Percentiles rank a stretch among this genome's conserved stretches.
Conservation (phyloP, 1,140 invertebrate species). For the Steinernema feltiae region DNA sequence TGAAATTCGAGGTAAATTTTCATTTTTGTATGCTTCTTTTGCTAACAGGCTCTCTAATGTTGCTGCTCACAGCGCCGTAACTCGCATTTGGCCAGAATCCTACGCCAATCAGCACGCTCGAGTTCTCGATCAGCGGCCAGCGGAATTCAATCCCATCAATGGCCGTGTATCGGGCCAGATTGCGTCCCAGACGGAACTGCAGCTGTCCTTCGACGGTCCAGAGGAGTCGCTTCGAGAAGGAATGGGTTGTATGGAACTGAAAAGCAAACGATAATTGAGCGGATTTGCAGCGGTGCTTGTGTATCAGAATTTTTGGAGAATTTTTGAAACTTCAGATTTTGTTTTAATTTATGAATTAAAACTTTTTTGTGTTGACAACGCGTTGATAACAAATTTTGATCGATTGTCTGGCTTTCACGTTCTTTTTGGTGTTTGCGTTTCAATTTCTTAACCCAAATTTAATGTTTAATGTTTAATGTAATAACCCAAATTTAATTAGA, state of each 20-base stretch:
- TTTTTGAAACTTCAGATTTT: too few relatives aligned
- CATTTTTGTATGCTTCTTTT: background rate
- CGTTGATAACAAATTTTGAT: too few relatives aligned
- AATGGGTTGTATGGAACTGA: background rate
- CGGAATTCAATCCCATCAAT: background rate
- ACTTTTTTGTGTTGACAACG: too few relatives aligned
- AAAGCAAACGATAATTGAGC: background rate
- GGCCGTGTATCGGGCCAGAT: background rate
- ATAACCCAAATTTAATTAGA: too few relatives aligned
- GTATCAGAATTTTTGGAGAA: too few relatives aligned
- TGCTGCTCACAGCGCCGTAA: background rate
- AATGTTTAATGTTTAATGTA: too few relatives aligned
- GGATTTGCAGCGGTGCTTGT: too few relatives aligned
- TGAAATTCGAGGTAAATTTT: background rate
- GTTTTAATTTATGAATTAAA: too few relatives aligned
- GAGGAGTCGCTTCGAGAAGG: background rate
- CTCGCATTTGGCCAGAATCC: background rate
- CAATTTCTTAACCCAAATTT: too few relatives aligned
- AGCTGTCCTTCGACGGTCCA: constrained; percentile 7
- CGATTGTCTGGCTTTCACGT: too few relatives aligned
- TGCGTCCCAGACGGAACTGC: background rate
- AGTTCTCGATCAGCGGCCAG: background rate
- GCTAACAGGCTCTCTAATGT: background rate
- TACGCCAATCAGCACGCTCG: background rate
- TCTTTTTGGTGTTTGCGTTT: too few relatives aligned